A percentile compares a stretch with the other conserved stretches of the same genome.
phyloP scores from a whole-genome alignment of 2,888 invertebrate genomes.

The Silvanus unidentatus region DNA sequence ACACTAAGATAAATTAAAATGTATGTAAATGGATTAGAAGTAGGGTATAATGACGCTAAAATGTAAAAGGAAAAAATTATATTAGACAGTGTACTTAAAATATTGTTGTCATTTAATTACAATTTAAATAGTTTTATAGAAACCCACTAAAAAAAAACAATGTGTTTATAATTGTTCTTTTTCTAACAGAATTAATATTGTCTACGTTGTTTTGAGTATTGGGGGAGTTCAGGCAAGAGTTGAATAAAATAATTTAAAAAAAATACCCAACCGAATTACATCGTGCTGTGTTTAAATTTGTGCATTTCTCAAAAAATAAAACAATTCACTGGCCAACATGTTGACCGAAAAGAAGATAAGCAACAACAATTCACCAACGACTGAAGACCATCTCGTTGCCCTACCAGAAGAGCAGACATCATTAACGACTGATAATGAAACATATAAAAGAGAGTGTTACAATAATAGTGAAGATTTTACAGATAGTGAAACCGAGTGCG shows the following conservation, averaged over 20 bases:
- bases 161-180: too few species aligned
- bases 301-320: conserved; percentile 1
- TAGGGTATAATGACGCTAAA: conserved; percentile 11
- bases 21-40: conserved; percentile 23
- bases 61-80: conserved; percentile 9
- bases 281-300: conserved; percentile 1
- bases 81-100: neutral
- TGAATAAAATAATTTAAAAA: too few species aligned
- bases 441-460: conserved; percentile 31
- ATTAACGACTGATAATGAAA: conserved; percentile 33
- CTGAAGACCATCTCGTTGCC: conserved; percentile 24
- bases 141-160: too few species aligned
- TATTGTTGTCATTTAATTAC: neutral
- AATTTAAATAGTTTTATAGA: too few species aligned
- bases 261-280: neutral
- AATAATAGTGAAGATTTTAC: conserved; percentile 30
- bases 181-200: too few species aligned
- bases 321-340: too few species aligned
- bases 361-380: conserved; percentile 40
- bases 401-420: conserved; percentile 41
- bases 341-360: conserved; percentile 30
- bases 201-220: neutral
- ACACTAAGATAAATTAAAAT: conserved; percentile 20
- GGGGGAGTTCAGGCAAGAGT: neutral
- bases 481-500: conserved; percentile 61